Conservation (phyloP, 2,113 vertebrate species). For the Nibea coibor region DNA sequence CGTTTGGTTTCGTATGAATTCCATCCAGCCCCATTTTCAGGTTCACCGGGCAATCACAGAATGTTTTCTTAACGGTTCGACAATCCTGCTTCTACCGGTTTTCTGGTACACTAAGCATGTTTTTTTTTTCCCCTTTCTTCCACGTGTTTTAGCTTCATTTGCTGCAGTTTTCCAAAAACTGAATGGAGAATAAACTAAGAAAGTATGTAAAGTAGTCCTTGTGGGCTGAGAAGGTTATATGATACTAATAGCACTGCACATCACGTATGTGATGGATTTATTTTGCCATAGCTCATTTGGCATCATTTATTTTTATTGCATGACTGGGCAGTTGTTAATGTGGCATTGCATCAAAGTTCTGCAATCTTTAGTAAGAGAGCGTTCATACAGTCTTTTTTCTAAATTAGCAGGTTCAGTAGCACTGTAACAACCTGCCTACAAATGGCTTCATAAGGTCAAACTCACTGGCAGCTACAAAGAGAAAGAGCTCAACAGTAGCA, state of each 20-base stretch:
- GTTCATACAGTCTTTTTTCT: not conserved
- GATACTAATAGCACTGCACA: too few species aligned
- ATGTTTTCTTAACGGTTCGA: conserved; percentile 28
- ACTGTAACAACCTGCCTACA: conserved; percentile 2
- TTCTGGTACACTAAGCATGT: conserved; percentile 43
- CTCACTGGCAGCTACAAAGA: not conserved
- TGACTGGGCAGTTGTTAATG: conserved; percentile 8
- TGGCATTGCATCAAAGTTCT: conserved; percentile 20
- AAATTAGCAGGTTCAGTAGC: not conserved
- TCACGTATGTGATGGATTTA: conserved; percentile 4
- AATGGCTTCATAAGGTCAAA: conserved; percentile 23
- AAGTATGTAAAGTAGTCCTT: not conserved
- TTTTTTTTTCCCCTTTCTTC: not conserved
- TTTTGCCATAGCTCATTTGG: not conserved
- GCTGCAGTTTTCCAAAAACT: conserved; percentile 13
- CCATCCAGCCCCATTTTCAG: conserved; percentile 38
- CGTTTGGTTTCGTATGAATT: conserved; percentile 39
- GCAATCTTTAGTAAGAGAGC: not conserved
- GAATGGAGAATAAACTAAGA: not conserved
- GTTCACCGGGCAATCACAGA: conserved; percentile 20
- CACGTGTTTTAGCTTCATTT: conserved; percentile 37
- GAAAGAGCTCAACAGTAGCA: not conserved
- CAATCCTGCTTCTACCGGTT: conserved; percentile 28
- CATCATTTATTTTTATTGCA: conserved; percentile 4
- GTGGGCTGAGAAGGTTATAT: not conserved